phyloP scores from a whole-genome alignment of 1,140 invertebrate genomes.

The Orius insidiosus region DNA sequence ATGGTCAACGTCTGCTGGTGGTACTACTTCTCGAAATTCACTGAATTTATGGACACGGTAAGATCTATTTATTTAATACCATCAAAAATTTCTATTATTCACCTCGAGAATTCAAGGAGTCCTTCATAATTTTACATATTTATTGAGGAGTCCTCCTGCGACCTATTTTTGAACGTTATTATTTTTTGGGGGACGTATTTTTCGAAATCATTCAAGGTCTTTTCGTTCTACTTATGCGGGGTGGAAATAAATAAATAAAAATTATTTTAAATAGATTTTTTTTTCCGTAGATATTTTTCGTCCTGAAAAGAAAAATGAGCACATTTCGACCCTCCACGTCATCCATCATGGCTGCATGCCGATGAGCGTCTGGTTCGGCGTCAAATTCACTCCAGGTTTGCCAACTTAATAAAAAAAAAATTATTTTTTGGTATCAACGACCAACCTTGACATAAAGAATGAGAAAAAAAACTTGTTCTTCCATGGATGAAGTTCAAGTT shows the following conservation, averaged over 20 bases:
- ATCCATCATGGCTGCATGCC: slow-evolving; percentile 89
- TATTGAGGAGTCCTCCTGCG: background rate
- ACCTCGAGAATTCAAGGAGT: background rate
- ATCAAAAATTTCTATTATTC: too few relatives aligned
- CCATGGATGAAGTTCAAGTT: too few relatives aligned
- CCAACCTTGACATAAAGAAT: too few relatives aligned
- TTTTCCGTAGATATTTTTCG: slow-evolving; percentile 69
- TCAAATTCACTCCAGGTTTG: slow-evolving; percentile 81
- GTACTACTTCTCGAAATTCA: slow-evolving; percentile 78
- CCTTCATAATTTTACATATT: background rate
- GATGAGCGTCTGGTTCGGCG: slow-evolving; percentile 79
- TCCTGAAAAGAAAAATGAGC: slow-evolving; percentile 69
- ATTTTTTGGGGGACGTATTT: too few relatives aligned
- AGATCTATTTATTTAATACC: too few relatives aligned
- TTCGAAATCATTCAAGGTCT: too few relatives aligned
- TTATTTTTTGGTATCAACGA: slow-evolving; percentile 5
- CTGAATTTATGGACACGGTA: slow-evolving; percentile 74
- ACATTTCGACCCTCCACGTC: slow-evolving; percentile 72
- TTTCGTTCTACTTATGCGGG: too few relatives aligned
- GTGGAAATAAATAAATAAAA: too few relatives aligned
- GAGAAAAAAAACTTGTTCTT: too few relatives aligned
- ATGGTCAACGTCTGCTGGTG: slow-evolving; percentile 62
- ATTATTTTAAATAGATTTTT: too few relatives aligned
- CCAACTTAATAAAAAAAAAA: too few relatives aligned
- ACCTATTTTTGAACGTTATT: background rate